Percentiles rank a stretch among this genome's conserved stretches.
These are phyloP conservation scores for Tetranychus piercei DNA, from an alignment of 2,888 invertebrate genomes.

Conservation along the genomic window DNA sequence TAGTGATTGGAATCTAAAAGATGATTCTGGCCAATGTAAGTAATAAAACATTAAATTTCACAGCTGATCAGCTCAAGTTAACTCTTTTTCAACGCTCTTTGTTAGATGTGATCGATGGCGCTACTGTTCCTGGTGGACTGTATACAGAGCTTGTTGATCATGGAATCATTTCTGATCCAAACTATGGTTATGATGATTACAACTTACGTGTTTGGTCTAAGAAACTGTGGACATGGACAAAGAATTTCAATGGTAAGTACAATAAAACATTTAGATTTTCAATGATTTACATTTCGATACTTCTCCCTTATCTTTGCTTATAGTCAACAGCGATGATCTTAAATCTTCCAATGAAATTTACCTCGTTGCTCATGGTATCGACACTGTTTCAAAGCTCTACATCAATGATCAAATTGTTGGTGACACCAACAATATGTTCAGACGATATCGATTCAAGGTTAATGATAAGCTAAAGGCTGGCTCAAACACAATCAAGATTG, in stretches of 20 bases:
- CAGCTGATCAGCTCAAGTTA: no score
- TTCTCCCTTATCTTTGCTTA: background rate
- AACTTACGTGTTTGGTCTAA: conserved; percentile 61
- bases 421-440: conserved; percentile 62
- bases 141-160: conserved; percentile 51
- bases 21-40: no score
- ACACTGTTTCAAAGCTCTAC: conserved; percentile 56
- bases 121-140: conserved; percentile 55
- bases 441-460: conserved; percentile 52
- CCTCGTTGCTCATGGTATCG: conserved; percentile 63
- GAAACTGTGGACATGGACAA: conserved; percentile 57
- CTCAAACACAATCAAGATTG: conserved; percentile 13
- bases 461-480: conserved; percentile 36
- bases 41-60: no score
- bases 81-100: background rate
- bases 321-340: conserved; percentile 7
- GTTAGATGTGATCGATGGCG: conserved; percentile 29
- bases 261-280: background rate
- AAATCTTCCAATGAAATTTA: conserved; percentile 30
- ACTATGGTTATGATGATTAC: conserved; percentile 51
- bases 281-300: background rate
- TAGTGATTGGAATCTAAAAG: no score
- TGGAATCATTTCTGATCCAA: conserved; percentile 40
- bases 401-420: conserved; percentile 51
- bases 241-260: conserved; percentile 45